Percentiles rank a stretch among this genome's conserved stretches.
Evolutionary conservation across 2,888 invertebrate genomes (phyloP).

Genomic region (Heliconius cydno): DNA sequence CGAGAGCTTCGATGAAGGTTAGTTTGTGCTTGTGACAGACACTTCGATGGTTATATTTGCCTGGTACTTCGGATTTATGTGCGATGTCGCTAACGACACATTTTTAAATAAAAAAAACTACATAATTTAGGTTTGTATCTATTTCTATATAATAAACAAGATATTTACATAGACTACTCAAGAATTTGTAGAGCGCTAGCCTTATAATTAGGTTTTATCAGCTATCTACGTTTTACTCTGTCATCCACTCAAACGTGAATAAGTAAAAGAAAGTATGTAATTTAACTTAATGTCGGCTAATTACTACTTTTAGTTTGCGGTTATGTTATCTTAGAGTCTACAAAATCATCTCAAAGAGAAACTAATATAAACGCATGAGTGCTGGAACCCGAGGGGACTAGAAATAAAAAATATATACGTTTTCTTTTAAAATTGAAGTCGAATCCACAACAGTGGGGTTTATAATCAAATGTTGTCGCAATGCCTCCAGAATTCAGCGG

Average conservation of each 20-base stretch:
- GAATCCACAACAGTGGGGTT: too few species aligned
- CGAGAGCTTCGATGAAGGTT: slow-evolving; percentile 52
- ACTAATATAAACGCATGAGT: not conserved
- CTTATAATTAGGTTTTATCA: slow-evolving; percentile 15
- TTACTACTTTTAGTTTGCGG: slow-evolving; percentile 44
- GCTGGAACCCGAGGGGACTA: not conserved
- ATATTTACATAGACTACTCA: not conserved
- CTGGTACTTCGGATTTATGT: not conserved
- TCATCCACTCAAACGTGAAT: slow-evolving; percentile 7
- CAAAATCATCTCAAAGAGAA: not conserved
- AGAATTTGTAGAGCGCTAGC: not conserved
- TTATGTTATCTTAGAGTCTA: slow-evolving; percentile 20
- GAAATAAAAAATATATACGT: too few species aligned
- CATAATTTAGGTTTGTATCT: not conserved
- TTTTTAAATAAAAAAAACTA: too few species aligned
- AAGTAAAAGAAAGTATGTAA: slow-evolving; percentile 27
- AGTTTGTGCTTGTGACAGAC: not conserved
- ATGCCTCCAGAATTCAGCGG: too few species aligned
- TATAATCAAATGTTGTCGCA: too few species aligned
- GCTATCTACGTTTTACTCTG: not conserved
- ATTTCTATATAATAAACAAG: not conserved
- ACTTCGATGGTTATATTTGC: not conserved
- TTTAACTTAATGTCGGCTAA: slow-evolving; percentile 52
- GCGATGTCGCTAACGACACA: too few species aligned
- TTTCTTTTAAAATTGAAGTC: too few species aligned